Evolutionary conservation across 2,888 invertebrate species (phyloP).

Genomic region (Nomada fucata): DNA sequence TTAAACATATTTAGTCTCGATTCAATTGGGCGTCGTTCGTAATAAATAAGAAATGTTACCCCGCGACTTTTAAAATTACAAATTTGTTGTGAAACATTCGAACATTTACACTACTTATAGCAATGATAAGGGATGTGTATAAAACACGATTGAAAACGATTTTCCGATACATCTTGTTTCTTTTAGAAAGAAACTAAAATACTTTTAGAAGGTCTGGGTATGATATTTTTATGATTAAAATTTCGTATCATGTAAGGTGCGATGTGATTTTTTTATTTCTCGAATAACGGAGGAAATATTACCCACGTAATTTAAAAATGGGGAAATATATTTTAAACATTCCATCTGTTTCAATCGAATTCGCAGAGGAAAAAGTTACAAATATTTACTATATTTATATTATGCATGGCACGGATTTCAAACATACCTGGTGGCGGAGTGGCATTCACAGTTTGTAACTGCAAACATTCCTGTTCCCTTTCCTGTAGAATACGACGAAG

Average conservation of each 20-base stretch:
- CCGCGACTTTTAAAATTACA: too few relatives aligned
- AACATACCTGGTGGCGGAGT: constrained; percentile 76
- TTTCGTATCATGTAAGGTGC: background rate
- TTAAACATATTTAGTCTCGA: background rate
- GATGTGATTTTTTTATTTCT: background rate
- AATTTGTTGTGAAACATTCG: background rate
- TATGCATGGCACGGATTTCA: background rate
- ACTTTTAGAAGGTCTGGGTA: background rate
- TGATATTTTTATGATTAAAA: background rate
- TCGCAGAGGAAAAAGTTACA: background rate
- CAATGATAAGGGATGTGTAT: too few relatives aligned
- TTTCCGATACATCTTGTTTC: too few relatives aligned
- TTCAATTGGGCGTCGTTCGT: background rate
- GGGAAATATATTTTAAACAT: too few relatives aligned
- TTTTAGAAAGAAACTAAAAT: background rate
- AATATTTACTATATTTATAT: background rate
- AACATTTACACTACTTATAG: background rate
- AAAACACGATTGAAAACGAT: too few relatives aligned
- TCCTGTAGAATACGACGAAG: constrained; percentile 70
- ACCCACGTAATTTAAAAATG: background rate
- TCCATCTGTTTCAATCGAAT: too few relatives aligned
- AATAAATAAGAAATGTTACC: background rate
- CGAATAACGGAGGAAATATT: background rate
- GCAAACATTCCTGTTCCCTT: constrained; percentile 74
- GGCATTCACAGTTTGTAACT: constrained; percentile 69